Conservation (phyloP, 2,888 invertebrate genomes). For the Anticlea derivata region DNA sequence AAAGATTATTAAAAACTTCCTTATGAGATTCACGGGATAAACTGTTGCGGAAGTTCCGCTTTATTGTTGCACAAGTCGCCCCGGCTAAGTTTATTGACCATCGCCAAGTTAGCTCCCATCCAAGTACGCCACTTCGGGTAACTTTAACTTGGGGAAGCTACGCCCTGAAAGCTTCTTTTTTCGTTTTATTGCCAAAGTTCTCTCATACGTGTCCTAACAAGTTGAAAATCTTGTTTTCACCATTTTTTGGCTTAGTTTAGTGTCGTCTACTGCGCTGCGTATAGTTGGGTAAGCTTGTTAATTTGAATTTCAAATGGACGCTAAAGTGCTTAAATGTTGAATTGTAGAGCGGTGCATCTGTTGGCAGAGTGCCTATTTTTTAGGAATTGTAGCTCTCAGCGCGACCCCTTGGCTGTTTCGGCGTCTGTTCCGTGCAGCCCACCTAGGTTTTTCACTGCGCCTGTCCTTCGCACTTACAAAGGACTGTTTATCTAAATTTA, state of each 20-base stretch:
- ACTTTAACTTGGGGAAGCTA: slow-evolving; percentile 74
- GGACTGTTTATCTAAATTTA: slow-evolving; percentile 58
- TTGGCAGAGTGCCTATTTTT: slow-evolving; percentile 68
- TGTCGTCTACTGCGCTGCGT: slow-evolving; percentile 28
- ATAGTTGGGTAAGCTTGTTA: slow-evolving; percentile 35
- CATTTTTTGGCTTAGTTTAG: slow-evolving; percentile 30
- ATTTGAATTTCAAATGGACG: slow-evolving; percentile 45
- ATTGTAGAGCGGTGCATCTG: slow-evolving; percentile 51
- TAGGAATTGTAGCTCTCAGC: slow-evolving; percentile 50
- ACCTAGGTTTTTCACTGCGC: slow-evolving; percentile 42
- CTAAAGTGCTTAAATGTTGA: slow-evolving; percentile 48
- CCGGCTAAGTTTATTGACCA: slow-evolving; percentile 74
- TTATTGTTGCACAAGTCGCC: slow-evolving; percentile 61
- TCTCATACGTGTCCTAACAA: slow-evolving; percentile 71
- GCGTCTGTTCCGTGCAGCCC: slow-evolving; percentile 41
- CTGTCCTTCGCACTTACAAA: slow-evolving; percentile 49
- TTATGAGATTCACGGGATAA: slow-evolving; percentile 58
- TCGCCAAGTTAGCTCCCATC: slow-evolving; percentile 62
- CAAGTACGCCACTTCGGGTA: slow-evolving; percentile 70
- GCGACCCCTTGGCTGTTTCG: slow-evolving; percentile 39
- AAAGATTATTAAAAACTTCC: slow-evolving; percentile 54
- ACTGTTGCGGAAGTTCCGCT: slow-evolving; percentile 58
- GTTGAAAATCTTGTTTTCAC: slow-evolving; percentile 58
- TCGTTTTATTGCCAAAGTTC: slow-evolving; percentile 78
- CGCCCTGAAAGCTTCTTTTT: slow-evolving; percentile 66